Evolutionary conservation across 2,797 vertebrate genomes (phyloP).

Genomic region (Pogoniulus pusillus): DNA sequence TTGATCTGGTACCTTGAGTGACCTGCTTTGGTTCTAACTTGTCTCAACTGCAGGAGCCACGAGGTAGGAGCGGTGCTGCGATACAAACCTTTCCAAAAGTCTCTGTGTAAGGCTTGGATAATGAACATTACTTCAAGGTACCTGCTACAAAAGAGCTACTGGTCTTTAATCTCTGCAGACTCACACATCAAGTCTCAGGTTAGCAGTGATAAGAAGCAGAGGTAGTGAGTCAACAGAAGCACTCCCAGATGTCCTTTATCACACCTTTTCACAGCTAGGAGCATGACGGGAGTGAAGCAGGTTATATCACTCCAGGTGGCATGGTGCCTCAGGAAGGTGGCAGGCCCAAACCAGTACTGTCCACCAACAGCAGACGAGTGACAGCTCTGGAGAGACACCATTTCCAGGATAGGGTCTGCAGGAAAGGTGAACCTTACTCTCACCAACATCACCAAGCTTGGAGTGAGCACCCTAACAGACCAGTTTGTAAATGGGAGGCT

Average conservation of each 20-base stretch:
- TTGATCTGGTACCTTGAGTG: background rate
- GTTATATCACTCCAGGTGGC: background rate
- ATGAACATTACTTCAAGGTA: background rate
- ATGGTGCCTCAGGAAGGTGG: fast-evolving
- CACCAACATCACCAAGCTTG: background rate
- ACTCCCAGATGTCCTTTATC: background rate
- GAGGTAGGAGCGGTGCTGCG: background rate
- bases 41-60: background rate
- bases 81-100: background rate
- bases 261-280: background rate
- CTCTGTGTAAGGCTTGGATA: background rate
- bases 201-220: conserved; percentile 55
- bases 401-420: background rate
- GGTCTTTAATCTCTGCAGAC: background rate
- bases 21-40: background rate
- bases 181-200: background rate
- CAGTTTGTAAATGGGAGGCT: background rate
- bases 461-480: background rate
- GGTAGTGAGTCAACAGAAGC: conserved; percentile 10
- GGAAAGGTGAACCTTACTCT: background rate
- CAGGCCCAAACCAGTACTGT: background rate
- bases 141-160: background rate
- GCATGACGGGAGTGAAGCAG: background rate
- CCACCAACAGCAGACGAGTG: background rate
- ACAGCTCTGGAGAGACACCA: background rate